Percentiles rank a stretch among this genome's conserved stretches.
phyloP scores from a whole-genome alignment of 2,113 vertebrate species.

The Equus quagga region DNA sequence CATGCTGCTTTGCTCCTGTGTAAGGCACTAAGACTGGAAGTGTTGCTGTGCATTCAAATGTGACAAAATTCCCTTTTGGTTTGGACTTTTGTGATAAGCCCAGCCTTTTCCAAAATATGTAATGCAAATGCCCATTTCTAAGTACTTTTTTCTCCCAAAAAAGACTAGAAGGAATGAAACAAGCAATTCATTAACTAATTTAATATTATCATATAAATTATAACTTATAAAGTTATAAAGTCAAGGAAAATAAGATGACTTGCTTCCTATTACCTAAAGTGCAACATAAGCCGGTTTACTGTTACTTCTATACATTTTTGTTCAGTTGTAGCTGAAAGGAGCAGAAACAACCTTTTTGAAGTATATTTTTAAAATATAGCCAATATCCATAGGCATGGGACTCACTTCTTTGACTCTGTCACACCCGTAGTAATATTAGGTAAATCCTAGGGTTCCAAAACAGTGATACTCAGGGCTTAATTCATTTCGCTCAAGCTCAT shows the following conservation, averaged over 20 bases:
- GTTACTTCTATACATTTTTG: background rate
- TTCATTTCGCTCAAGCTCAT: background rate
- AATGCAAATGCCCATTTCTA: background rate
- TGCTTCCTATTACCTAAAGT: background rate
- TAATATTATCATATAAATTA: background rate
- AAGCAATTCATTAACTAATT: conserved; percentile 15
- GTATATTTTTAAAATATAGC: background rate
- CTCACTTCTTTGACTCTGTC: background rate
- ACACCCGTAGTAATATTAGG: background rate
- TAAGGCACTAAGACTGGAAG: background rate
- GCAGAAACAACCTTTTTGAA: background rate
- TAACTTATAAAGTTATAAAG: background rate
- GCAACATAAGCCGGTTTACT: background rate
- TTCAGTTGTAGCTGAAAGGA: background rate
- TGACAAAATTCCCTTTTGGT: conserved; percentile 1
- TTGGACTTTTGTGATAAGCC: conserved; percentile 39
- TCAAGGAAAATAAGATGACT: background rate
- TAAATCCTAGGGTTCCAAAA: background rate
- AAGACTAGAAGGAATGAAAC: background rate
- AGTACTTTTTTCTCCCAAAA: background rate
- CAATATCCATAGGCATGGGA: background rate
- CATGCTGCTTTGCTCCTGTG: background rate
- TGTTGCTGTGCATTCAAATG: conserved; percentile 27
- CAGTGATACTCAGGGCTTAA: background rate
- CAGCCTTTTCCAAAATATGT: conserved; percentile 9